Base-by-base conservation (phyloP, 2,113 vertebrate genomes). In the Agapornis roseicollis region DNA sequence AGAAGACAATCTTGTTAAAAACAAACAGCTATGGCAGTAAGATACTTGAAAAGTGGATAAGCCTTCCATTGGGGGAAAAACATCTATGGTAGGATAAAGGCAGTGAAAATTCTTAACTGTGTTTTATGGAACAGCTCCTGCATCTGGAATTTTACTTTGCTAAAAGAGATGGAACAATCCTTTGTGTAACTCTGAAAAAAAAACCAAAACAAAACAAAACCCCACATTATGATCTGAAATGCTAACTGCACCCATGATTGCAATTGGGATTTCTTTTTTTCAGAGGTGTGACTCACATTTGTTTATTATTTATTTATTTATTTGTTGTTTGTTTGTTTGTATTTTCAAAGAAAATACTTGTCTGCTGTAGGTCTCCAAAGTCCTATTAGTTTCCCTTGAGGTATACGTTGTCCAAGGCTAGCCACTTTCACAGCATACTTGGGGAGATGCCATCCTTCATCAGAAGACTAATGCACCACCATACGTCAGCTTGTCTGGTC, bases 351-450 rank as follows among this genome's bases (percentile, higher is more conserved):
- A 18, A 72, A 78, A 64, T 53, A 74, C 3, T 74, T 53, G 11
- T 1, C n/a, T 87, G 25, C 10, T 80, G 9, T 50, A 73, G 53
- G 49, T 55, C 20, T 86, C 33, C 72, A 13, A 60, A 53, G 52
- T 47, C 10, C 13, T 29, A 42, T 72, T 63, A 15, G 27, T 44
- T 47, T 58, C 60, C 42, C 2, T 31, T 7, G 27, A 46, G 6
- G 1, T 39, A 13, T 37, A 9, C 3, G 0, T 9, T n/a, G 10
- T 41, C 17, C 31, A 46, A 69, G 31, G 17, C 22, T 49, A 13
- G n/a, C 5, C 17, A 18, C 39, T 80, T 79, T n/a, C 20, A 46
- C 20, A 49, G 13, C 49, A 44, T 7, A 10, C 47, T 39, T 55
- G 28, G 35, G 37, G 80, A 84, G 27, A 2, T 55, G n/a, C 22